Conservation (phyloP, 2,888 invertebrate genomes). For the Platycnemis pennipes region DNA sequence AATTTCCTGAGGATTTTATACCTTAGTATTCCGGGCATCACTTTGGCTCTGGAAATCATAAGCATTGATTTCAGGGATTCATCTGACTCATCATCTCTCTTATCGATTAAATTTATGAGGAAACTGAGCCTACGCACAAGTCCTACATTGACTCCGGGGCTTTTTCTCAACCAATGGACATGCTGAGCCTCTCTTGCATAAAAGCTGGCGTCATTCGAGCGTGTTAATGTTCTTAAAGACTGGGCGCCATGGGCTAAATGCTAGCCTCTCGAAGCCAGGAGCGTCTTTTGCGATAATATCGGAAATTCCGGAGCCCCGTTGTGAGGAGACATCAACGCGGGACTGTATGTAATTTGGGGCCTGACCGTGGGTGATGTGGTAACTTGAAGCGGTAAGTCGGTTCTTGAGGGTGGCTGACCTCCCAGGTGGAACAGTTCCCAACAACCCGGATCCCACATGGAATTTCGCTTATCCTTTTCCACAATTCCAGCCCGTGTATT, state of each 20-base stretch:
- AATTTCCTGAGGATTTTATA: no score
- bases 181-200: neutral
- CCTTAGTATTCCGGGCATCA: no score
- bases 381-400: neutral
- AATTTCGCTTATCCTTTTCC: neutral
- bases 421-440: constrained; percentile 3
- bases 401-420: neutral
- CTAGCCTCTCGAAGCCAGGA: no score
- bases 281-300: neutral
- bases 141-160: neutral
- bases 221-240: neutral
- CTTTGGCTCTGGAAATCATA: neutral
- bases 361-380: constrained; percentile 2
- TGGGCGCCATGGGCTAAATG: neutral
- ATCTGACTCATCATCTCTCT: neutral
- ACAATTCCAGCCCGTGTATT: no score
- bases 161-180: neutral
- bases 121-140: neutral
- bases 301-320: neutral
- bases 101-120: neutral
- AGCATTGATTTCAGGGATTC: neutral
- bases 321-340: constrained; percentile 25
- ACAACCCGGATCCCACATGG: neutral
- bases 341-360: neutral
- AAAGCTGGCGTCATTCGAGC: neutral